Conservation (phyloP, 2,888 invertebrate species). For the Cryptus armator region DNA sequence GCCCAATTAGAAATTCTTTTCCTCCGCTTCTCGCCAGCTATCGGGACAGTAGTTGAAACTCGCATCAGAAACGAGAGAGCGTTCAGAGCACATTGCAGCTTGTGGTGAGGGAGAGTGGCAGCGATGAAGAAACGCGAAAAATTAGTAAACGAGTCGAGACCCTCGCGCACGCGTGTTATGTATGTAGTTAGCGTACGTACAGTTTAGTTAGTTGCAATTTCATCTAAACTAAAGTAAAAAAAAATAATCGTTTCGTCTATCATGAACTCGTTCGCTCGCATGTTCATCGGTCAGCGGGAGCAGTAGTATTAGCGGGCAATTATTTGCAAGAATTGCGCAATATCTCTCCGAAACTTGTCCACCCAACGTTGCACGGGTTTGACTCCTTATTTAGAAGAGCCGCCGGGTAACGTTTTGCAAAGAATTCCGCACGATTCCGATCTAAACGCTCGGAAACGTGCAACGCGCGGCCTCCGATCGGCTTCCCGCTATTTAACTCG, state of each 20-base stretch:
- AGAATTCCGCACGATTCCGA: slow-evolving; percentile 45
- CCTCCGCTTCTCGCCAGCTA: background rate
- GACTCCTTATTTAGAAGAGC: slow-evolving; percentile 57
- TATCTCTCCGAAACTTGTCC: slow-evolving; percentile 36
- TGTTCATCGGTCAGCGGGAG: slow-evolving; percentile 47
- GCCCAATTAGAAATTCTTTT: slow-evolving; percentile 59
- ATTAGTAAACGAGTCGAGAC: slow-evolving; percentile 65
- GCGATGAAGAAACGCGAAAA: slow-evolving; percentile 61
- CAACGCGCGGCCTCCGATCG: slow-evolving; percentile 1
- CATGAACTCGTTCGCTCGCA: slow-evolving; percentile 37
- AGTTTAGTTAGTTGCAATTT: slow-evolving; percentile 39
- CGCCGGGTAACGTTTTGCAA: slow-evolving; percentile 36
- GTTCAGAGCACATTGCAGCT: background rate
- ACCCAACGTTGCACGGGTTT: slow-evolving; percentile 29
- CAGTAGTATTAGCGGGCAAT: slow-evolving; percentile 32
- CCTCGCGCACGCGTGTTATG: slow-evolving; percentile 42
- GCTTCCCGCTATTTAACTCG: slow-evolving; percentile 32
- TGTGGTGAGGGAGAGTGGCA: slow-evolving; percentile 7
- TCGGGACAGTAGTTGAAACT: background rate
- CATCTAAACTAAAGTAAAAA: slow-evolving; percentile 44
- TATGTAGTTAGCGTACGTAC: slow-evolving; percentile 23
- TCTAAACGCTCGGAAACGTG: slow-evolving; percentile 25
- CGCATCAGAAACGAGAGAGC: slow-evolving; percentile 8
- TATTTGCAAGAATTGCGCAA: slow-evolving; percentile 61
- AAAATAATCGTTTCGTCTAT: slow-evolving; percentile 52